These are phyloP conservation scores for Pocillopora grandis DNA, from an alignment of 92 coral and sea anemone species.

Conservation along the genomic window DNA sequence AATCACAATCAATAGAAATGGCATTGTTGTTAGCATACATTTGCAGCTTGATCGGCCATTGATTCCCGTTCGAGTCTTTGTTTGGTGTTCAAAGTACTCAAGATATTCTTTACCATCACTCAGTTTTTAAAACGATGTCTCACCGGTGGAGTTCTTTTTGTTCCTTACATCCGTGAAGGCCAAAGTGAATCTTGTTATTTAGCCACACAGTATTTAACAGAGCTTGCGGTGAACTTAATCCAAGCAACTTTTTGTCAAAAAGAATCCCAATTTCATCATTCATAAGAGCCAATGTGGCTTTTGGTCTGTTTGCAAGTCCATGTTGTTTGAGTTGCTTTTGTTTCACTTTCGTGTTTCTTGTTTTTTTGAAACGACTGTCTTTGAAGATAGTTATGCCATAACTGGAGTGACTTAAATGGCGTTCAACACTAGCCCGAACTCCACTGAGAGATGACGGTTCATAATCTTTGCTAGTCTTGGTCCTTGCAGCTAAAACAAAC, in stretches of 20 bases:
- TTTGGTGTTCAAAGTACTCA: slow-evolving; percentile 42
- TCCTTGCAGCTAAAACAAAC: slow-evolving; percentile 43
- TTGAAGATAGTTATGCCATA: slow-evolving; percentile 40
- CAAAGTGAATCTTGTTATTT: slow-evolving; percentile 37
- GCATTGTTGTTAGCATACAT: slow-evolving; percentile 42
- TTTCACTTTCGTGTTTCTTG: slow-evolving; percentile 45
- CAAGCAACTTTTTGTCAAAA: slow-evolving; percentile 34
- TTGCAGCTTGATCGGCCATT: slow-evolving; percentile 34
- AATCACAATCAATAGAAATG: background rate
- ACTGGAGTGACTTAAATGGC: slow-evolving; percentile 28
- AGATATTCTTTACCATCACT: slow-evolving; percentile 42
- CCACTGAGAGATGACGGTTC: slow-evolving; percentile 45
- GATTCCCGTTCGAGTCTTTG: slow-evolving; percentile 51
- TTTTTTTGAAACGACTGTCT: slow-evolving; percentile 25
- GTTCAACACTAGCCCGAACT: slow-evolving; percentile 32
- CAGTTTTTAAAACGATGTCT: slow-evolving; percentile 38
- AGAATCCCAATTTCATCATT: slow-evolving; percentile 31
- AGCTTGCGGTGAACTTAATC: slow-evolving; percentile 41
- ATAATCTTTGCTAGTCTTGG: slow-evolving; percentile 38
- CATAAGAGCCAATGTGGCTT: slow-evolving; percentile 26
- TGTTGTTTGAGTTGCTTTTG: slow-evolving; percentile 44
- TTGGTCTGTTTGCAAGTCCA: slow-evolving; percentile 49
- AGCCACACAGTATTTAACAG: slow-evolving; percentile 45
- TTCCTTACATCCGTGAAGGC: slow-evolving; percentile 36
- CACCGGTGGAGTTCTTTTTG: slow-evolving; percentile 40